Base-by-base conservation (phyloP, 2,797 vertebrate species). In the Ctenopoma kingsleyae region DNA sequence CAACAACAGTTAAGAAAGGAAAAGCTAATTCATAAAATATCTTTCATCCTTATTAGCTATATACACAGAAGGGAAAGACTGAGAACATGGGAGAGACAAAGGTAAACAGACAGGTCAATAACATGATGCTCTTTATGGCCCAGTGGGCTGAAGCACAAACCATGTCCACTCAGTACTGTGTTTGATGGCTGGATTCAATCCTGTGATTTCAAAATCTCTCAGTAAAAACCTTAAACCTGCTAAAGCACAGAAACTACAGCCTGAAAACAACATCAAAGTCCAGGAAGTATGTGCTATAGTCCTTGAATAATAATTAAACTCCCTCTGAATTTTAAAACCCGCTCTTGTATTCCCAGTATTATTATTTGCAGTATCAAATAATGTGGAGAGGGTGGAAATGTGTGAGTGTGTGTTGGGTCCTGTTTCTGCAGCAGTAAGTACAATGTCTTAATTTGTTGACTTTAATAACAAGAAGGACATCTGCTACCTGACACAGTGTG, bases 391-490 rank as follows among this genome's bases (percentile, higher is more conserved):
- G 22, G 43, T 16, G 3, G 40, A 38, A 12, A 15, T 56, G 35
- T 56, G 22, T 17, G 62, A 23, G 32, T 41, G 61, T 30, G 44
- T 60, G 63, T n/a, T 38, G 41, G 46, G 61, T 46, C 41, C 19
- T 52, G 35, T 80, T 81, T 72, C 60, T 81, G 76, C 71, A 62
- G 80, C 78, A 71, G 53, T 38, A 47, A 55, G 55, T 67, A 59
- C 48, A 75, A 84, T 72, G 63, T 83, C 62, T 85, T 80, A 71
- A 85, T 90, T 78, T 81, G 71, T 81, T 70, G 67, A 58, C 65
- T 67, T 76, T 87, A 87, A 90, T 87, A 85, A 88, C 83, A 68
- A 76, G 66, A 82, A 59, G 74, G 67, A 81, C 85, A 90, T 87
- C 83, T 88, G 85, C 78, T 84, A 67, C 76, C 70, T 80, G 67